phyloP scores from a whole-genome alignment of 2,797 vertebrate species.

The Spinus pinus region DNA sequence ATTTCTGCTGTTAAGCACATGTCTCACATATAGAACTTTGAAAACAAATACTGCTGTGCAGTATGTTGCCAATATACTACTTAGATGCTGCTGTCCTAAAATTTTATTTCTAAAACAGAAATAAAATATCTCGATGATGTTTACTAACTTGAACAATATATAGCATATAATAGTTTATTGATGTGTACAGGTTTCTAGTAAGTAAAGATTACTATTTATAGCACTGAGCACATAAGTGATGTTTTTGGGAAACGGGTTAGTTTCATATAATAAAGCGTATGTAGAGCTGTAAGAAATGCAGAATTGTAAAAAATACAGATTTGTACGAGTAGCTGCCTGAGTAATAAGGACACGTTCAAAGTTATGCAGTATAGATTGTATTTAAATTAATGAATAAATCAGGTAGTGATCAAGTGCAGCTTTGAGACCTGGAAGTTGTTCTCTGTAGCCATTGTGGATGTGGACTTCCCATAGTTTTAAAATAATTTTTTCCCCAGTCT shows the following conservation, averaged over 20 bases:
- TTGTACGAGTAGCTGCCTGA: background rate
- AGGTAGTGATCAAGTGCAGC: background rate
- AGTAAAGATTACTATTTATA: background rate
- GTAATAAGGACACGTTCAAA: rapidly evolving
- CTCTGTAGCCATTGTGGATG: background rate
- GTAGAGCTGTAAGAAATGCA: background rate
- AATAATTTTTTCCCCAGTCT: background rate
- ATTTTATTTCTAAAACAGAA: background rate
- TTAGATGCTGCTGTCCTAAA: background rate
- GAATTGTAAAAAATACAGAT: background rate
- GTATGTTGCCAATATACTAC: rapidly evolving
- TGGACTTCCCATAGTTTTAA: background rate
- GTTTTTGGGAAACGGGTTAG: background rate
- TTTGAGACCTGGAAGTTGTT: background rate
- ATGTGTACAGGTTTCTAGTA: background rate
- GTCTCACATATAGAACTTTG: background rate
- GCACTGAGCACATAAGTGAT: background rate
- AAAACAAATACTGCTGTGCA: background rate
- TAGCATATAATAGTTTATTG: background rate
- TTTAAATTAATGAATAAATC: background rate
- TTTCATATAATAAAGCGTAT: background rate
- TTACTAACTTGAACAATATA: background rate
- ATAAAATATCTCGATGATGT: background rate
- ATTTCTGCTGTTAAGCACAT: rapidly evolving
- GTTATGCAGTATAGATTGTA: background rate